Percentiles rank a stretch among this genome's conserved stretches.
Evolutionary conservation across 2,888 invertebrate genomes (phyloP).

Genomic region (Brachylomia viminalis): DNA sequence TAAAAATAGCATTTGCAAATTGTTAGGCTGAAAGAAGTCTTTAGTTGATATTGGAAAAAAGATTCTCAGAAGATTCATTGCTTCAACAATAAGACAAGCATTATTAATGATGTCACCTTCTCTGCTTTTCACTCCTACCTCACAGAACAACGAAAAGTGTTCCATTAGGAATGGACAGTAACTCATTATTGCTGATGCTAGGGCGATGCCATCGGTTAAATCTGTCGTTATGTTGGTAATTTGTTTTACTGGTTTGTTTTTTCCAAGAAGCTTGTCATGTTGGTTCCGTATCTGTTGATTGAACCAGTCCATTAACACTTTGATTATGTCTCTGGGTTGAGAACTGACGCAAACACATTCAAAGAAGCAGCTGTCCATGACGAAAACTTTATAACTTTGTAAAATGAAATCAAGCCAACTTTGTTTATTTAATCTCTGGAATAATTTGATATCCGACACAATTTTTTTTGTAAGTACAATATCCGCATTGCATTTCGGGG

Average conservation of each 20-base stretch:
- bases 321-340: conserved; percentile 78
- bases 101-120: conserved; percentile 89
- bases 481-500: conserved; percentile 81
- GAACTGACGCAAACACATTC: conserved; percentile 83
- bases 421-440: conserved; percentile 84
- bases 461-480: conserved; percentile 78
- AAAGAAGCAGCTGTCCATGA: conserved; percentile 87
- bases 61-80: conserved; percentile 89
- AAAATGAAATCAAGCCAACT: conserved; percentile 92
- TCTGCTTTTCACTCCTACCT: conserved; percentile 79
- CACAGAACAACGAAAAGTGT: conserved; percentile 85
- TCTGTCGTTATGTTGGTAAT: conserved; percentile 88
- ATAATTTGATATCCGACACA: conserved; percentile 74
- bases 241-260: conserved; percentile 74
- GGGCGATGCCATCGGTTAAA: conserved; percentile 89
- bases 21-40: conserved; percentile 89
- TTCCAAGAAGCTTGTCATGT: conserved; percentile 73
- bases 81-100: conserved; percentile 88
- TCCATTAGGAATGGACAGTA: conserved; percentile 91
- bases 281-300: conserved; percentile 79
- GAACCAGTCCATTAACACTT: conserved; percentile 83
- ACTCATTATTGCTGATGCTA: conserved; percentile 89
- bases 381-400: conserved; percentile 91
- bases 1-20: conserved; percentile 91
- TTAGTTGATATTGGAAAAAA: conserved; percentile 89